Evolutionary conservation across 2,797 vertebrate species (phyloP).

Genomic region (Alauda arvensis): DNA sequence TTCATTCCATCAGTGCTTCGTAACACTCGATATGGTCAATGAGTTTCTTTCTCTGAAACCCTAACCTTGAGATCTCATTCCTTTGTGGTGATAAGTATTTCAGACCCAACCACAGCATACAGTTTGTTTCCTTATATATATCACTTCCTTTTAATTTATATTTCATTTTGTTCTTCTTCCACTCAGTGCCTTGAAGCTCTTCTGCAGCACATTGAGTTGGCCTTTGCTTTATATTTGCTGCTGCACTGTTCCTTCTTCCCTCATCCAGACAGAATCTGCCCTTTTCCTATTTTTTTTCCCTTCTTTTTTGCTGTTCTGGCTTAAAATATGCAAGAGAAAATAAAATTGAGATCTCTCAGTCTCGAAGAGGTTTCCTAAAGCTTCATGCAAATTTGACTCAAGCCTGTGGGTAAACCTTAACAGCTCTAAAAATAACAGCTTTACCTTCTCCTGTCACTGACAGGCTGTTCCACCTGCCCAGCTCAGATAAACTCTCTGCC

Average conservation of each 20-base stretch:
- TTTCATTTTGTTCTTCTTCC: background rate
- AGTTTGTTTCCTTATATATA: background rate
- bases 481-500: background rate
- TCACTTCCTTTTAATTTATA: background rate
- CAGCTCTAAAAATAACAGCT: background rate
- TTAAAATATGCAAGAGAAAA: background rate
- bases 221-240: background rate
- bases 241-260: background rate
- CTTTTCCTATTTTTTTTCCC: background rate
- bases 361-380: background rate
- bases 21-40: background rate
- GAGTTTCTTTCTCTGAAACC: background rate
- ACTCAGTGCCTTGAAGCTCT: background rate
- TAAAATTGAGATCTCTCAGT: background rate
- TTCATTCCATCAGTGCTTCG: background rate
- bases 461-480: background rate
- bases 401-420: background rate
- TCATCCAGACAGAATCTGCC: background rate
- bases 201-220: background rate
- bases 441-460: background rate
- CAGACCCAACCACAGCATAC: background rate
- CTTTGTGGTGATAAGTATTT: background rate
- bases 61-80: background rate
- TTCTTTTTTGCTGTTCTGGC: background rate
- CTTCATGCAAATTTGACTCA: background rate